Base-by-base conservation (phyloP, 23 tunicate genomes). In the Trididemnum nubilum region DNA sequence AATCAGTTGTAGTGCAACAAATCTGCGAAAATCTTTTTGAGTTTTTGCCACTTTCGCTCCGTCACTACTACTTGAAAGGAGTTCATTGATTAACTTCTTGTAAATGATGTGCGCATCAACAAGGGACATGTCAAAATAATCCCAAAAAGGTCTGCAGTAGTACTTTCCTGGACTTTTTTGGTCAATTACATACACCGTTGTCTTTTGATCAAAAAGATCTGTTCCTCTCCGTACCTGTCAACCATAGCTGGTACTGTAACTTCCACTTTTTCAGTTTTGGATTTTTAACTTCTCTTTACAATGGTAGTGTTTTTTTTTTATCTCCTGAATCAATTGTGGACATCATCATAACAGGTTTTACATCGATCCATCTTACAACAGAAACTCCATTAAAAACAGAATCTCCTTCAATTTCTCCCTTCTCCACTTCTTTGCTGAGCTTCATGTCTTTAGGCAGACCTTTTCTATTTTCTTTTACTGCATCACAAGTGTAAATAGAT, bases 111-210 rank as follows among this genome's bases (percentile, higher is more conserved):
- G 39, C 29, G 58, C 22, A 24, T 73, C 39, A 2, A 31, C 78
- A 27, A 73, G 32, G 37, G 58, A 57, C 57, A 73, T 73, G 58
- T 73, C 78, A 73, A 73, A 2, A 73, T 38, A 40, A 39, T 73
- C 78, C 57, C 57, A 73, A 40, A 73, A 73, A 39, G 58, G 7
- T 58, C 19, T 9, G 5, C n/a, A 73, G 58, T 73, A 73, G 5
- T 38, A 73, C 25, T 73, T 73, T 39, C 58, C 31, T 15, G 78
- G 78, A 26, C 58, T 38, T 24, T 40, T 73, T 30, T 58, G 22
- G 9, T 73, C 30, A 58, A 73, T 21, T 73, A 28, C 58, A 39
- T 73, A 73, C 74, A 67, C 74, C 38, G 38, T 67, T 21, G 74
- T 40, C 24, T 38, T 38, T 24, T 40, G 30, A 73, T 73, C 58